These are phyloP conservation scores for Rhinoptilus africanus DNA, from an alignment of 2,113 vertebrate species.

Conservation along the genomic window DNA sequence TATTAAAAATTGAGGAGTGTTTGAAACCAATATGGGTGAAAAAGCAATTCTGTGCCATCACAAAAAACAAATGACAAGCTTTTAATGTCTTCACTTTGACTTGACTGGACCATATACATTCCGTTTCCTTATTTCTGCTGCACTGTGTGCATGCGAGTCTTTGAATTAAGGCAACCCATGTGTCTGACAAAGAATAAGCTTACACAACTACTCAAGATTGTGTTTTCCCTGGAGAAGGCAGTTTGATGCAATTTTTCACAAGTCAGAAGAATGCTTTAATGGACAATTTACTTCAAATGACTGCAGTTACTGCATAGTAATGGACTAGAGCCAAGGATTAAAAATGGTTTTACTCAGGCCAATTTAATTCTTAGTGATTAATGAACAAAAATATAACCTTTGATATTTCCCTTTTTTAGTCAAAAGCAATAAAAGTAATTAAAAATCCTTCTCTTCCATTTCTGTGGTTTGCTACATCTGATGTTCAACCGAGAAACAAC, in stretches of 20 bases:
- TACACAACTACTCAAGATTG: constrained; percentile 1
- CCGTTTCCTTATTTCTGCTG: neutral
- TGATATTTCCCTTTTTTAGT: neutral
- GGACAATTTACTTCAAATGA: constrained; percentile 69
- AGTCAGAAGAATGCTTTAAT: constrained; percentile 61
- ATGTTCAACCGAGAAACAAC: neutral
- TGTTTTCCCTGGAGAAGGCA: constrained; percentile 47
- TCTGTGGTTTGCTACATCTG: neutral
- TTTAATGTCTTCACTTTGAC: neutral
- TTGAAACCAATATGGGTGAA: neutral
- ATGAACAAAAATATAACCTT: constrained; percentile 23
- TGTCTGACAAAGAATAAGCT: constrained; percentile 51
- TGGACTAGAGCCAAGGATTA: constrained; percentile 26
- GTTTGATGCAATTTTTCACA: constrained; percentile 69
- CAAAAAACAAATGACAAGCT: neutral
- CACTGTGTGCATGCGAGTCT: neutral
- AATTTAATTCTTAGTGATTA: constrained; percentile 64
- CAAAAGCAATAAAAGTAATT: constrained; percentile 23
- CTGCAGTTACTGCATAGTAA: constrained; percentile 58
- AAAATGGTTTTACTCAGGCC: constrained; percentile 50
- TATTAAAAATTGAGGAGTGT: neutral
- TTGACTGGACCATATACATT: neutral
- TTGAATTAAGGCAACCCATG: constrained; percentile 21
- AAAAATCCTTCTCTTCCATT: neutral
- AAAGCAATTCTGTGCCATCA: constrained; percentile 13